Evolutionary conservation across 2,113 vertebrate genomes (phyloP).

Genomic region (Piaya cayana): DNA sequence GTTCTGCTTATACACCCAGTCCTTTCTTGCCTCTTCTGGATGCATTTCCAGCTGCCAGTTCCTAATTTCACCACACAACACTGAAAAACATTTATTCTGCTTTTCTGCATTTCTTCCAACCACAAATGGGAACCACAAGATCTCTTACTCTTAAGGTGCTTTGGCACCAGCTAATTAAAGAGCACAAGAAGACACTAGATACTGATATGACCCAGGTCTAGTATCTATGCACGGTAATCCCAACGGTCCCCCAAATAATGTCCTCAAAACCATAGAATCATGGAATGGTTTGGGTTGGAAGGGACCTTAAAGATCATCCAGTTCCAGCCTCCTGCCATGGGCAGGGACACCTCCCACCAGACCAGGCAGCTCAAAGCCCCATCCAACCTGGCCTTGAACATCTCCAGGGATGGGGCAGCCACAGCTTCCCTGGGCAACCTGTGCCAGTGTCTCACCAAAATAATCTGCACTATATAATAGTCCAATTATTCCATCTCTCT

Average conservation of each 20-base stretch:
- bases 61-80: neutral
- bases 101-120: neutral
- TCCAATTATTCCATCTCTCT: neutral
- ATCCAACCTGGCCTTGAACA: no score
- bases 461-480: neutral
- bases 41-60: neutral
- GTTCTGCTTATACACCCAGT: fast-evolving
- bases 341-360: no score
- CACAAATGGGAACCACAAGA: neutral
- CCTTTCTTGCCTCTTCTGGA: neutral
- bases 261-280: neutral
- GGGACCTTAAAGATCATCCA: no score
- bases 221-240: neutral
- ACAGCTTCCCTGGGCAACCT: no score
- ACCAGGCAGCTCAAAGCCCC: no score
- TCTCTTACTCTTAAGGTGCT: neutral
- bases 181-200: neutral
- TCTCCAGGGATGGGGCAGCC: no score
- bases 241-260: neutral
- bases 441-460: neutral
- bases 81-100: neutral
- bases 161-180: neutral
- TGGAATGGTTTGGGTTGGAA: no score
- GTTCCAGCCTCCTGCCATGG: no score
- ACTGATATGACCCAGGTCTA: neutral